Evolutionary conservation across 2,797 vertebrate genomes (phyloP).

Genomic region (Mallotus villosus): DNA sequence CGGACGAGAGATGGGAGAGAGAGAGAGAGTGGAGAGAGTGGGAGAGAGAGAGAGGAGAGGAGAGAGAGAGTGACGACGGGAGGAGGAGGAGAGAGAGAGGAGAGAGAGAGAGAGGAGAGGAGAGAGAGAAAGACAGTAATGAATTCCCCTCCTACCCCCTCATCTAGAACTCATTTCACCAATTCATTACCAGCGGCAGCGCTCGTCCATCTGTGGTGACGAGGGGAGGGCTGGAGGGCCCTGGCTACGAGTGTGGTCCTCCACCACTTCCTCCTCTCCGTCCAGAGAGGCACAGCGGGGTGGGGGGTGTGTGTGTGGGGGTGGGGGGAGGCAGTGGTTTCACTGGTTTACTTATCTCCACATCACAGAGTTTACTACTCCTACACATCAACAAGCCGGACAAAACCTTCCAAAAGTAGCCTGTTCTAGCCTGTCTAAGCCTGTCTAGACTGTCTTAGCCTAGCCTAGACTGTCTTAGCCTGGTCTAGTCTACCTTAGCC

Average conservation of each 20-base stretch:
- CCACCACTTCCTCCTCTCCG: conserved; percentile 35
- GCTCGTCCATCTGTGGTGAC: conserved; percentile 52
- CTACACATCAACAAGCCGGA: conserved; percentile 1
- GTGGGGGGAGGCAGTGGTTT: too few species aligned
- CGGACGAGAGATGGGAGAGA: too few species aligned
- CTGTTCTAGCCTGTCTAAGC: background rate
- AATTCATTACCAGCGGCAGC: conserved; percentile 53
- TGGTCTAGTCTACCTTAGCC: too few species aligned
- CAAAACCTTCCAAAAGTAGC: conserved; percentile 17
- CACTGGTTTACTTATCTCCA: too few species aligned
- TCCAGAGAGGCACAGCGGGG: conserved; percentile 27
- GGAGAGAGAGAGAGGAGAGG: background rate
- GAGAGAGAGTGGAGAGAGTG: conserved; percentile 8
- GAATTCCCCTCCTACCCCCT: conserved; percentile 43
- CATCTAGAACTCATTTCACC: conserved; percentile 43
- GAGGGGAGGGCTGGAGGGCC: conserved; percentile 20
- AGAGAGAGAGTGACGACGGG: too few species aligned
- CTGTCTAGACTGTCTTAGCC: too few species aligned
- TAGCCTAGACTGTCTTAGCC: too few species aligned
- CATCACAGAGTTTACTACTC: conserved; percentile 12
- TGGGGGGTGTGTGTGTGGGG: too few species aligned
- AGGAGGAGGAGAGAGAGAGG: too few species aligned
- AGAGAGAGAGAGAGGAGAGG: conserved; percentile 25
- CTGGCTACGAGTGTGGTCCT: conserved; percentile 46
- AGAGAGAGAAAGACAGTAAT: conserved; percentile 41